phyloP scores from a whole-genome alignment of 1,140 invertebrate species.

The Zelostemma sp. region DNA sequence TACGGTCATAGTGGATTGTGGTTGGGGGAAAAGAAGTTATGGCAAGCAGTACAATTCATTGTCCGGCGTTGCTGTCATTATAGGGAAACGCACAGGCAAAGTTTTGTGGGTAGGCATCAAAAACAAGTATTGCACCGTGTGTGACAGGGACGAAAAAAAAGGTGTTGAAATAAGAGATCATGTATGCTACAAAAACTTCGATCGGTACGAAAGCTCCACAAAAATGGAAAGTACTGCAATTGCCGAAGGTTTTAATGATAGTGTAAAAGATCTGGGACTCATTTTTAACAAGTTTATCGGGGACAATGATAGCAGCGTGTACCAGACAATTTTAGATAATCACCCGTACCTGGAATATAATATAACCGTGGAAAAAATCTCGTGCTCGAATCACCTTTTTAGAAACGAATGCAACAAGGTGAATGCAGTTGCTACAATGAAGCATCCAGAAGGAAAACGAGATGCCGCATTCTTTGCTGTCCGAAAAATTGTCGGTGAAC shows the following conservation, averaged over 20 bases:
- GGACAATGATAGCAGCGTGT: neutral
- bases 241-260: conserved; percentile 55
- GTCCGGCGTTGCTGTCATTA: conserved; percentile 47
- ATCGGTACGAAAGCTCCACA: conserved; percentile 41
- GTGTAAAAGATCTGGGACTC: neutral
- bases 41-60: conserved; percentile 47
- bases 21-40: conserved; percentile 49
- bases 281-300: neutral
- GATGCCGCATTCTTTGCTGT: no score
- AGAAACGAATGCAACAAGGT: neutral
- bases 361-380: neutral
- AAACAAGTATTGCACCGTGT: conserved; percentile 54
- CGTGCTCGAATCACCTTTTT: neutral
- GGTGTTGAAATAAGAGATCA: conserved; percentile 14
- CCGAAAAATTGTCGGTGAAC: no score
- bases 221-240: conserved; percentile 66
- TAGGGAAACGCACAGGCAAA: conserved; percentile 38
- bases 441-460: no score
- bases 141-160: conserved; percentile 33
- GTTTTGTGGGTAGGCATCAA: conserved; percentile 44
- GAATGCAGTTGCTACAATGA: no score
- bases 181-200: conserved; percentile 52
- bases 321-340: neutral
- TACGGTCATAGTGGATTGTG: conserved; percentile 17
- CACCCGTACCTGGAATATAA: neutral